phyloP scores from a whole-genome alignment of 2,888 invertebrate species.

The Drosophila seclusa region DNA sequence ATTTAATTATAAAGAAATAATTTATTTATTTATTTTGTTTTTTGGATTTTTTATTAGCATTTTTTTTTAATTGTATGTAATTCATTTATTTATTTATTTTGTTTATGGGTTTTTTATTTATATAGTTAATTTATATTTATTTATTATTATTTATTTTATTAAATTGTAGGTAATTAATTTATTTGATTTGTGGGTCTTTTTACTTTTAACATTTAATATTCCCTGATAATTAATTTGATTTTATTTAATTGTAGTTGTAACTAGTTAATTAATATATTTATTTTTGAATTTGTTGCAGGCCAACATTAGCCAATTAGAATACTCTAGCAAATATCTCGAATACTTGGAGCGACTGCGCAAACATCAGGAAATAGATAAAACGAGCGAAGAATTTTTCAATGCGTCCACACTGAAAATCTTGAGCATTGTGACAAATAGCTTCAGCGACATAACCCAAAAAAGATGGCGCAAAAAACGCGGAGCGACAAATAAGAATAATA shows the following conservation, averaged over 20 bases:
- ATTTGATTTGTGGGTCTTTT: neutral
- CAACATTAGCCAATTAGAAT: constrained; percentile 88
- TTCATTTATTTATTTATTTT: neutral
- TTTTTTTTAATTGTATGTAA: neutral
- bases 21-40: neutral
- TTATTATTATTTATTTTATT: neutral
- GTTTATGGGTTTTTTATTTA: neutral
- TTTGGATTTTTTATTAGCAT: neutral
- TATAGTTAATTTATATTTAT: neutral
- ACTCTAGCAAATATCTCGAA: constrained; percentile 87
- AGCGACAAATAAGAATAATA: neutral
- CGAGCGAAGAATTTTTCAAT: neutral
- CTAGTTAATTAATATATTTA: neutral
- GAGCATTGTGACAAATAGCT: constrained; percentile 70
- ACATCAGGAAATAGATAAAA: constrained; percentile 5
- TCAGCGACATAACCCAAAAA: constrained; percentile 49
- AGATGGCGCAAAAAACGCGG: constrained; percentile 39
- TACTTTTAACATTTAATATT: neutral
- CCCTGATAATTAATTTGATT: neutral
- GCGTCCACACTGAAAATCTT: constrained; percentile 60
- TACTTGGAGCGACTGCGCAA: constrained; percentile 85
- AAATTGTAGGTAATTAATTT: neutral
- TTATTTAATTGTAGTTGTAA: neutral
- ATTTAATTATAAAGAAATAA: neutral
- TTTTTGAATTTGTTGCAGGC: constrained; percentile 85